These are phyloP conservation scores for Amaurobius ferox DNA, from an alignment of 2,888 invertebrate species.

Conservation along the genomic window DNA sequence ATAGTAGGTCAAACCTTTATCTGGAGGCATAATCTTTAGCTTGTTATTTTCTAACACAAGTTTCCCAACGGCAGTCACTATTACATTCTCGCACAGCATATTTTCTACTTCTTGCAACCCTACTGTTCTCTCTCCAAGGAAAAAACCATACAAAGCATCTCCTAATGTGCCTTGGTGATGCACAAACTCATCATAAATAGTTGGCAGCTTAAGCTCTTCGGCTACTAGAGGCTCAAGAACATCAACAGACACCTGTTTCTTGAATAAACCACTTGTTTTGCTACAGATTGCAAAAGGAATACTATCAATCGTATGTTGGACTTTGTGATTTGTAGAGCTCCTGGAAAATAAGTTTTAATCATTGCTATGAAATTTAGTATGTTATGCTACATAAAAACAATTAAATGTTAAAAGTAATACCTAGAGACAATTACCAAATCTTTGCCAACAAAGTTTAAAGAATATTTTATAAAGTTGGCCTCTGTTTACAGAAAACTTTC, in stretches of 20 bases:
- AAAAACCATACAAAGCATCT: slow-evolving; percentile 90
- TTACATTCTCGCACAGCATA: slow-evolving; percentile 88
- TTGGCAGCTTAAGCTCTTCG: slow-evolving; percentile 86
- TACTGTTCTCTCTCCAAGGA: slow-evolving; percentile 87
- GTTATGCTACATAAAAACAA: too few relatives aligned
- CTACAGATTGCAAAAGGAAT: slow-evolving; percentile 87
- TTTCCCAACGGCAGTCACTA: slow-evolving; percentile 88
- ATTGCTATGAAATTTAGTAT: too few relatives aligned
- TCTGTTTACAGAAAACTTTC: too few relatives aligned
- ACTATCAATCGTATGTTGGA: slow-evolving; percentile 87
- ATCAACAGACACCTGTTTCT: slow-evolving; percentile 82
- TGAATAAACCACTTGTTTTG: slow-evolving; percentile 76
- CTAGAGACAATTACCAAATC: too few relatives aligned
- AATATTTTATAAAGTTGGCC: too few relatives aligned
- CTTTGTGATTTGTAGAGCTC: slow-evolving; percentile 87
- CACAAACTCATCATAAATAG: slow-evolving; percentile 89
- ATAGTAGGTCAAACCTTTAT: slow-evolving; percentile 85
- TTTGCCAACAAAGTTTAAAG: too few relatives aligned
- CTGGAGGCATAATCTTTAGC: slow-evolving; percentile 85
- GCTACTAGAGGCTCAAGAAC: slow-evolving; percentile 84
- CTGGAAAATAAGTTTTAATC: too few relatives aligned
- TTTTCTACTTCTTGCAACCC: slow-evolving; percentile 92
- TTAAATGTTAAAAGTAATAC: too few relatives aligned
- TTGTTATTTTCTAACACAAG: slow-evolving; percentile 82
- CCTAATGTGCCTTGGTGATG: slow-evolving; percentile 86